A percentile compares a stretch with the other conserved stretches of the same genome.
phyloP scores from a whole-genome alignment of 2,888 invertebrate species.

The Pheosia tremula region DNA sequence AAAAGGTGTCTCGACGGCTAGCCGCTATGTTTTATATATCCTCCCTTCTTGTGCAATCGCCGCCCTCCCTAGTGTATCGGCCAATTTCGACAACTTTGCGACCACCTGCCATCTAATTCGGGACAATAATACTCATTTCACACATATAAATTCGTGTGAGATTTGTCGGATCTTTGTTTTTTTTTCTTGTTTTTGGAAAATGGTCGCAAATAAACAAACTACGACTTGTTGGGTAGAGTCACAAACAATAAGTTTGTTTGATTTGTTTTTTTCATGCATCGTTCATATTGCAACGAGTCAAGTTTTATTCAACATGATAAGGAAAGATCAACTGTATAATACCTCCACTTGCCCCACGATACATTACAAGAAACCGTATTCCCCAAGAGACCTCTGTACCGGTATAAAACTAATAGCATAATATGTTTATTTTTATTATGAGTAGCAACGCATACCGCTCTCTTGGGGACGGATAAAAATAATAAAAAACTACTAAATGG shows the following conservation, averaged over 20 bases:
- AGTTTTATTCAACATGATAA: too few relatives aligned
- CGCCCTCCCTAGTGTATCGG: conserved; percentile 34
- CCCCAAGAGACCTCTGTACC: not conserved
- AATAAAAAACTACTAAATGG: conserved; percentile 24
- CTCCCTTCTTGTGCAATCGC: conserved; percentile 27
- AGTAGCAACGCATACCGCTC: not conserved
- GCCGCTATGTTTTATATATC: conserved; percentile 30
- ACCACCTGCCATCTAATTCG: conserved; percentile 69
- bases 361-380: conserved; percentile 1
- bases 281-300: too few relatives aligned
- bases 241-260: too few relatives aligned
- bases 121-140: conserved; percentile 55
- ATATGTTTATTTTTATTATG: conserved; percentile 6
- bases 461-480: conserved; percentile 4
- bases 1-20: not conserved
- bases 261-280: too few relatives aligned
- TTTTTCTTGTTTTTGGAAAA: not conserved
- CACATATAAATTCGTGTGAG: conserved; percentile 62
- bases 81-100: conserved; percentile 39
- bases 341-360: not conserved
- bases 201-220: not conserved
- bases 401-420: not conserved
- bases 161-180: conserved; percentile 40
- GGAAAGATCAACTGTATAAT: not conserved
- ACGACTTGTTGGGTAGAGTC: too few relatives aligned